Conservation (phyloP, 2,113 vertebrate species). For the Vireo altiloquus region DNA sequence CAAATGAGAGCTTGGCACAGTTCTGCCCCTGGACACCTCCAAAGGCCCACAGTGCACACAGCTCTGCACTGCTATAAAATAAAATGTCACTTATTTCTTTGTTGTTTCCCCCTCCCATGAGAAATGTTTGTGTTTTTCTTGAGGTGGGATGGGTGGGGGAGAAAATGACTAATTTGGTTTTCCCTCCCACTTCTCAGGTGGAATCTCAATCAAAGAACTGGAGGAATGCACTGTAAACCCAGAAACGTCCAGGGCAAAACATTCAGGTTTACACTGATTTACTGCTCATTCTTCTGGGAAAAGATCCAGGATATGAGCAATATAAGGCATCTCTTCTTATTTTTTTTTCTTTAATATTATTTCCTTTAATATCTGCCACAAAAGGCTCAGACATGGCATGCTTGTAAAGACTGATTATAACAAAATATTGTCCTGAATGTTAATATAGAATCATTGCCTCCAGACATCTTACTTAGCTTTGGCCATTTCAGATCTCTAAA, state of each 20-base stretch:
- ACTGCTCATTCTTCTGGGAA: background rate
- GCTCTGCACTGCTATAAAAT: background rate
- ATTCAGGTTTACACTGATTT: background rate
- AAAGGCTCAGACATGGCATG: background rate
- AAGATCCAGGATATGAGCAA: background rate
- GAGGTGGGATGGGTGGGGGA: rapidly evolving
- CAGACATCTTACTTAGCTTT: background rate
- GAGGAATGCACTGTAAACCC: background rate
- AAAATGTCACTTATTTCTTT: background rate
- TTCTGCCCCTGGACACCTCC: rapidly evolving
- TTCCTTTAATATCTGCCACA: background rate
- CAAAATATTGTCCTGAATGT: background rate
- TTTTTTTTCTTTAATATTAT: background rate
- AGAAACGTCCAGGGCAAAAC: background rate
- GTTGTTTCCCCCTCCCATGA: background rate
- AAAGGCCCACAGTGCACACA: background rate
- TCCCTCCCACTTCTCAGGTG: background rate
- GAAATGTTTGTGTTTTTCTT: background rate
- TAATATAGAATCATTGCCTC: background rate
- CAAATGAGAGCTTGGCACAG: background rate
- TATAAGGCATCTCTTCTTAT: background rate
- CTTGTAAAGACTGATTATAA: background rate
- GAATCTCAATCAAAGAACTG: background rate
- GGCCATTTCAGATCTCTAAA: background rate
- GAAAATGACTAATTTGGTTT: background rate